These are phyloP conservation scores for Eupithecia centaureata DNA, from an alignment of 2,888 invertebrate species.

Conservation along the genomic window DNA sequence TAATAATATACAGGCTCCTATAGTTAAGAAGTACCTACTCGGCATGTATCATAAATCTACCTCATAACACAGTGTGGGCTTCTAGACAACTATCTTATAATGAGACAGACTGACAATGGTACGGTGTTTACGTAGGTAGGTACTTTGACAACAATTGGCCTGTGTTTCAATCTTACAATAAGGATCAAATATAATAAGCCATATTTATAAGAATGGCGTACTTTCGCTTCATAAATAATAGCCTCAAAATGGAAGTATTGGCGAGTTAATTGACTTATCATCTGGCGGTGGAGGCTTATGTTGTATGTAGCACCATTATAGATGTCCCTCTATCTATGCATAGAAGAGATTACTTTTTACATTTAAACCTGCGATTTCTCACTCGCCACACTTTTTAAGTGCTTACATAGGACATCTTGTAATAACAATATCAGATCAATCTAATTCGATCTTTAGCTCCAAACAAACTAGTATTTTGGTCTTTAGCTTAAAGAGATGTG, in stretches of 20 bases:
- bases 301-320: constrained; percentile 27
- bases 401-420: constrained; percentile 8
- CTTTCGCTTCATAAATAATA: background rate
- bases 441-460: background rate
- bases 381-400: constrained; percentile 23
- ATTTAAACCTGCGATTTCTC: background rate
- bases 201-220: background rate
- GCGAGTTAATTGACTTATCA: background rate
- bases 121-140: background rate
- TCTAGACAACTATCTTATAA: constrained; percentile 6
- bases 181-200: constrained; percentile 3
- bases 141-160: constrained; percentile 13
- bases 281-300: constrained; percentile 13
- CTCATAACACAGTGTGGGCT: background rate
- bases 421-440: constrained; percentile 9
- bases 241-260: background rate
- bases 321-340: background rate
- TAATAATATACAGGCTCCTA: background rate
- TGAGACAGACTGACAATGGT: constrained; percentile 15
- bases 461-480: constrained; percentile 2
- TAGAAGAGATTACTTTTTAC: too few relatives aligned
- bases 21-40: background rate
- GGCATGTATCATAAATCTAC: background rate
- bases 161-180: constrained; percentile 7
- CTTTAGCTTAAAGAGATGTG: background rate